Percentiles rank a stretch among this genome's conserved stretches.
Conservation (phyloP, 2,888 invertebrate species). For the Rhingia campestris region DNA sequence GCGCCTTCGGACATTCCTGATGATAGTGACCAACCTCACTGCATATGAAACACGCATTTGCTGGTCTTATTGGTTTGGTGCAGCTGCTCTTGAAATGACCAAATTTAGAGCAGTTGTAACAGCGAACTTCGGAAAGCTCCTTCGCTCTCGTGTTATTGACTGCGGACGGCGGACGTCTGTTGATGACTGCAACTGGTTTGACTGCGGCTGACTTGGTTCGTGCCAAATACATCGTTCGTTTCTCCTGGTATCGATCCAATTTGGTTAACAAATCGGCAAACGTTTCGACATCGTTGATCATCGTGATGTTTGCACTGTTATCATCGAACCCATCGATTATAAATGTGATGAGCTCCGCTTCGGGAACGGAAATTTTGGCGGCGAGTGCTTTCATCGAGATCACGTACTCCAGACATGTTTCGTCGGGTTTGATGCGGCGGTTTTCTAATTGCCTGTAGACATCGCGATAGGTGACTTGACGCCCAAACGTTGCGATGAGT, state of each 20-base stretch:
- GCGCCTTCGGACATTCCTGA: neutral
- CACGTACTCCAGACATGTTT: slow-evolving; percentile 1
- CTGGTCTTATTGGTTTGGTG: neutral
- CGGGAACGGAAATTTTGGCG: neutral
- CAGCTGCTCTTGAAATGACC: slow-evolving; percentile 3
- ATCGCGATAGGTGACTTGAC: neutral
- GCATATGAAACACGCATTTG: neutral
- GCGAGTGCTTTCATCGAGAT: slow-evolving; percentile 8
- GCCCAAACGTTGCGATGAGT: neutral
- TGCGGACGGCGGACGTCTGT: neutral
- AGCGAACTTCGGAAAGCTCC: slow-evolving; percentile 5
- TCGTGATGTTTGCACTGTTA: slow-evolving; percentile 5
- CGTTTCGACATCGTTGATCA: neutral
- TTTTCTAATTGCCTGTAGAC: neutral
- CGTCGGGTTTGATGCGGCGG: neutral
- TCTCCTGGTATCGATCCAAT: neutral
- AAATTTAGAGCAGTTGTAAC: slow-evolving; percentile 5
- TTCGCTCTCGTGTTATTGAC: neutral
- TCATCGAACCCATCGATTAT: slow-evolving; percentile 7
- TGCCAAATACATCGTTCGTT: neutral
- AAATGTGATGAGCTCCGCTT: neutral
- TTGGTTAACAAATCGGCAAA: neutral
- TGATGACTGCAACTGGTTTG: neutral
- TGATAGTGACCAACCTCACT: neutral
- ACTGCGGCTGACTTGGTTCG: too few relatives aligned